These are phyloP conservation scores for Mus pahari DNA, from an alignment of 2,113 vertebrate genomes.

Conservation along the genomic window DNA sequence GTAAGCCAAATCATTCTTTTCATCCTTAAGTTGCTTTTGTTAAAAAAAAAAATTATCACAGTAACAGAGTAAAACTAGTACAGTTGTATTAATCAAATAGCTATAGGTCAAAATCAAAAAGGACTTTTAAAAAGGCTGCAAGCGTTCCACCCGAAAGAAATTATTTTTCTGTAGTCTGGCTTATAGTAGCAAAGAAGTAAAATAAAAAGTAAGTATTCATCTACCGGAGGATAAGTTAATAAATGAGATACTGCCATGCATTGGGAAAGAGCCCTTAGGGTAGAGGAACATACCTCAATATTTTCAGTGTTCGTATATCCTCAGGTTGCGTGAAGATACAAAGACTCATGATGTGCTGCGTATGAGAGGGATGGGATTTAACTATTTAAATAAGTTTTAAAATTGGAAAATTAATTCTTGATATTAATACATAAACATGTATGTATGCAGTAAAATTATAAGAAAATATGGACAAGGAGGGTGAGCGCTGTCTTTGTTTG, in stretches of 20 bases:
- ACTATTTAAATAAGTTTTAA: neutral
- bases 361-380: neutral
- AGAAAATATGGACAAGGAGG: neutral
- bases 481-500: neutral
- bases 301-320: neutral
- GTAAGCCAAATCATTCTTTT: neutral
- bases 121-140: neutral
- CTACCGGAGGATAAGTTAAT: neutral
- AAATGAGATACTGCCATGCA: no score
- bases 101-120: constrained; percentile 12
- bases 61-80: neutral
- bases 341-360: neutral
- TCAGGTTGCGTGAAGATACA: neutral
- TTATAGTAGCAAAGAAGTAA: neutral
- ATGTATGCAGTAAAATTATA: neutral
- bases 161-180: neutral
- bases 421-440: neutral
- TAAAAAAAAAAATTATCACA: neutral
- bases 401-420: constrained; percentile 3
- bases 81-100: neutral
- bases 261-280: neutral
- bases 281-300: neutral
- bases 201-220: neutral
- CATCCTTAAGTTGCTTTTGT: neutral
- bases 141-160: neutral